A percentile compares a stretch with the other conserved stretches of the same genome.
Evolutionary conservation across 2,888 invertebrate genomes (phyloP).

Genomic region (Polyploca ridens): DNA sequence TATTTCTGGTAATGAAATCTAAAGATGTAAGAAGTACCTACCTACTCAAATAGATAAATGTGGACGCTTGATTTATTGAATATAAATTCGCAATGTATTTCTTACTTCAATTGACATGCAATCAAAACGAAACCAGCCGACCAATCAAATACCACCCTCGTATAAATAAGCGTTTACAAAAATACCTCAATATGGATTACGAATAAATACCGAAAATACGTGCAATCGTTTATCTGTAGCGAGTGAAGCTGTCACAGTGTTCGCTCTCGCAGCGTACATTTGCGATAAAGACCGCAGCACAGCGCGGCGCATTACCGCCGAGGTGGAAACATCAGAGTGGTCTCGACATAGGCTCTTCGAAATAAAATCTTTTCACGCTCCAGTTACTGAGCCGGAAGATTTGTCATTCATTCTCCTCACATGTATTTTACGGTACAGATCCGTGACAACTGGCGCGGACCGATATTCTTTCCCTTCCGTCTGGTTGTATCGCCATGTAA

Average conservation of each 20-base stretch:
- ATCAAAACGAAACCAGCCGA: too few species aligned
- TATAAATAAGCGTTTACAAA: too few species aligned
- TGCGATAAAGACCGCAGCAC: conserved; percentile 22
- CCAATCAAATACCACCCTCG: too few species aligned
- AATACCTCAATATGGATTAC: too few species aligned
- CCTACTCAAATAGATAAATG: too few species aligned
- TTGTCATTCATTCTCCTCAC: conserved; percentile 57
- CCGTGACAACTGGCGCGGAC: conserved; percentile 30
- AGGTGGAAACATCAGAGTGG: conserved; percentile 57
- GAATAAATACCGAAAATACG: not conserved
- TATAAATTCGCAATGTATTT: too few species aligned
- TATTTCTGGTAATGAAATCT: too few species aligned
- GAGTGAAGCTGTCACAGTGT: conserved; percentile 9
- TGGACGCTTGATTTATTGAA: too few species aligned
- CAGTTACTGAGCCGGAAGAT: conserved; percentile 59
- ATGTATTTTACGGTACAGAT: conserved; percentile 48
- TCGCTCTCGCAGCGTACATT: conserved; percentile 9
- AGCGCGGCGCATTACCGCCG: conserved; percentile 40
- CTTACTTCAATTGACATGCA: too few species aligned
- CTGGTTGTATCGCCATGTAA: conserved; percentile 29
- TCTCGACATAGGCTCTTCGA: conserved; percentile 51
- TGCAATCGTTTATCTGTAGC: not conserved
- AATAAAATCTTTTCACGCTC: conserved; percentile 70
- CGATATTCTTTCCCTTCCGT: conserved; percentile 17
- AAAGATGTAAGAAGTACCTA: too few species aligned